Evolutionary conservation across 2,113 vertebrate species (phyloP).

Genomic region (Rhea pennata): DNA sequence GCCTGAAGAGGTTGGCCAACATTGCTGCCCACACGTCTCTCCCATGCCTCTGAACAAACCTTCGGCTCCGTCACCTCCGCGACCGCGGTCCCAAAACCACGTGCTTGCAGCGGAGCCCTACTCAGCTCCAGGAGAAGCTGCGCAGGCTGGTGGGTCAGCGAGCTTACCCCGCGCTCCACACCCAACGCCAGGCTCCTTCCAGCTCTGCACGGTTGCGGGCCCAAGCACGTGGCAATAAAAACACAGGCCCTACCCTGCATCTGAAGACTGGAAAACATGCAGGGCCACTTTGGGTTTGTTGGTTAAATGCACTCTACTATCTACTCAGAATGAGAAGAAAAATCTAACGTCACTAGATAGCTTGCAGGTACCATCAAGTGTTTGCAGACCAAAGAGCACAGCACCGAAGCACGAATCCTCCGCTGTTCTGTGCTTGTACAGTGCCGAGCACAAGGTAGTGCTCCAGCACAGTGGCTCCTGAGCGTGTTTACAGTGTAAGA

Average conservation of each 20-base stretch:
- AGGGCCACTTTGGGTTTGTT: background rate
- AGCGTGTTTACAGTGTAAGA: background rate
- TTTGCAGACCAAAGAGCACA: accelerated
- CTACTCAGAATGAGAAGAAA: background rate
- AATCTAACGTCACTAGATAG: background rate
- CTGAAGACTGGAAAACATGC: background rate
- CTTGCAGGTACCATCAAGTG: background rate
- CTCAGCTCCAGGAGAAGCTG: accelerated
- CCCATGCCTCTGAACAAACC: background rate
- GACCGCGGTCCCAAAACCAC: background rate
- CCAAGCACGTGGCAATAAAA: background rate
- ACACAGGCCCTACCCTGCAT: background rate
- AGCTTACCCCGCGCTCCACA: too few relatives aligned
- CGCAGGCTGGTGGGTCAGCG: background rate
- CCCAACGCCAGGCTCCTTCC: background rate
- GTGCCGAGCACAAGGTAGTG: background rate
- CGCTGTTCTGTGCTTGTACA: background rate
- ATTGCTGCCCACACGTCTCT: too few relatives aligned
- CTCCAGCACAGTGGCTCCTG: background rate
- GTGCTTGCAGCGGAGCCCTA: background rate
- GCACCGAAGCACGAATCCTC: background rate
- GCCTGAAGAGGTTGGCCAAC: background rate
- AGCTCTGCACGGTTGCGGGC: accelerated
- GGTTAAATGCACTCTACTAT: background rate
- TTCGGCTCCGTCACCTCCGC: accelerated